Percentiles rank a stretch among this genome's conserved stretches.
These are phyloP conservation scores for Euproctis similis DNA, from an alignment of 2,888 invertebrate genomes.

Conservation along the genomic window DNA sequence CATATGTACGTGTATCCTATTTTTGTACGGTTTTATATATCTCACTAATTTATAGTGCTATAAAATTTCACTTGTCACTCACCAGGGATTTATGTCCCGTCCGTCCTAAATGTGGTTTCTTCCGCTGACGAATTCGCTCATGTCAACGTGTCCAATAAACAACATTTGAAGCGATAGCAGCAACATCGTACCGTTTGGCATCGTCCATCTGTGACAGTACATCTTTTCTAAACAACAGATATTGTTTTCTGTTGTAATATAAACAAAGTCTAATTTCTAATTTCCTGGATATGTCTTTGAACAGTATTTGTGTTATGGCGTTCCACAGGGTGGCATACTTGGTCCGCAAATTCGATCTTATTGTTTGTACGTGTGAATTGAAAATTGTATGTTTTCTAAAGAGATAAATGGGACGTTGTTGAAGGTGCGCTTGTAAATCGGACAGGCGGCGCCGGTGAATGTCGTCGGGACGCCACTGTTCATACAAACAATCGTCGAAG, in stretches of 20 bases:
- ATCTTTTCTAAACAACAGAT: constrained; percentile 48
- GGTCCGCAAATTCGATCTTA: constrained; percentile 23
- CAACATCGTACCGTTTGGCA: constrained; percentile 50
- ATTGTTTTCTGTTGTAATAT: constrained; percentile 60
- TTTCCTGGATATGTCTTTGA: constrained; percentile 59
- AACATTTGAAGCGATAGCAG: constrained; percentile 49
- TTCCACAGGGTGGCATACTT: constrained; percentile 3
- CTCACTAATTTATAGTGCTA: constrained; percentile 68
- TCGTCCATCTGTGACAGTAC: constrained; percentile 52
- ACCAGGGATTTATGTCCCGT: constrained; percentile 58
- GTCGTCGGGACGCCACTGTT: constrained; percentile 61
- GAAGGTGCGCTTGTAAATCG: constrained; percentile 42
- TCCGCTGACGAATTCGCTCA: constrained; percentile 69
- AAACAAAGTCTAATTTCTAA: constrained; percentile 71
- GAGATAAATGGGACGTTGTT: constrained; percentile 33
- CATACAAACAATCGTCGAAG: constrained; percentile 58
- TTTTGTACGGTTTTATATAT: constrained; percentile 58
- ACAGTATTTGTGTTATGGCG: constrained; percentile 13
- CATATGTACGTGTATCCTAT: constrained; percentile 54
- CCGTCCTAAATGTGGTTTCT: constrained; percentile 71
- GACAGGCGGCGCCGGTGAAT: constrained; percentile 65
- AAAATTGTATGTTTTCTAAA: constrained; percentile 16
- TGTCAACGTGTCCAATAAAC: constrained; percentile 59
- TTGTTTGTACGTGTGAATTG: constrained; percentile 10
- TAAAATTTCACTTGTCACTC: constrained; percentile 74